phyloP scores from a whole-genome alignment of 2,888 invertebrate species.

The Troglohyphantes excavatus region DNA sequence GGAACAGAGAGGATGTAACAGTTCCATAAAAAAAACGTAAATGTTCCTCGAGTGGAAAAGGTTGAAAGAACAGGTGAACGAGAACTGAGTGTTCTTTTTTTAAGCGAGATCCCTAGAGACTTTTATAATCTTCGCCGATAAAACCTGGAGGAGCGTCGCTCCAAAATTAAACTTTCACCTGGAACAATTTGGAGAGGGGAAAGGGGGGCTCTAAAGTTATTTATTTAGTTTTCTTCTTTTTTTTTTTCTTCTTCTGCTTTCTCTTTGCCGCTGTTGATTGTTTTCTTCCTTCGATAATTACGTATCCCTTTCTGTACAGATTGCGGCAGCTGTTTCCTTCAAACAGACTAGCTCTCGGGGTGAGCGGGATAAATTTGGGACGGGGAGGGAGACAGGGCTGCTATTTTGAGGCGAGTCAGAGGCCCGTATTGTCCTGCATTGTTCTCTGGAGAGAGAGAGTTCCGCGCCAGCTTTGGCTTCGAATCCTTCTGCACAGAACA shows the following conservation, averaged over 20 bases:
- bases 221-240: constrained; percentile 13
- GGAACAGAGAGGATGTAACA: no score
- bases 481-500: neutral
- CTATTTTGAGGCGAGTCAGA: constrained; percentile 68
- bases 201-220: constrained; percentile 32
- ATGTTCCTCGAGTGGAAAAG: no score
- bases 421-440: constrained; percentile 36
- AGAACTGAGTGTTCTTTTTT: no score
- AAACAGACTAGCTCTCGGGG: neutral
- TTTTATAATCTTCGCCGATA: constrained; percentile 37
- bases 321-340: constrained; percentile 68
- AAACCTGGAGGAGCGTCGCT: constrained; percentile 23
- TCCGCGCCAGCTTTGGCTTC: neutral
- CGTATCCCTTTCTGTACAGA: constrained; percentile 75
- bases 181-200: constrained; percentile 43
- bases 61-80: no score
- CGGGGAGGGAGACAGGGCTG: constrained; percentile 56
- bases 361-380: constrained; percentile 73
- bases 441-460: neutral
- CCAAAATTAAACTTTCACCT: constrained; percentile 73
- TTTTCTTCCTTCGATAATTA: constrained; percentile 67
- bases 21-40: no score
- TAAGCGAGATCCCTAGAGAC: no score
- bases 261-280: constrained; percentile 40
- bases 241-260: constrained; percentile 29